A percentile compares a stretch with the other conserved stretches of the same genome.
These are phyloP conservation scores for Amphipoea lucens DNA, from an alignment of 2,888 invertebrate genomes.

Conservation along the genomic window DNA sequence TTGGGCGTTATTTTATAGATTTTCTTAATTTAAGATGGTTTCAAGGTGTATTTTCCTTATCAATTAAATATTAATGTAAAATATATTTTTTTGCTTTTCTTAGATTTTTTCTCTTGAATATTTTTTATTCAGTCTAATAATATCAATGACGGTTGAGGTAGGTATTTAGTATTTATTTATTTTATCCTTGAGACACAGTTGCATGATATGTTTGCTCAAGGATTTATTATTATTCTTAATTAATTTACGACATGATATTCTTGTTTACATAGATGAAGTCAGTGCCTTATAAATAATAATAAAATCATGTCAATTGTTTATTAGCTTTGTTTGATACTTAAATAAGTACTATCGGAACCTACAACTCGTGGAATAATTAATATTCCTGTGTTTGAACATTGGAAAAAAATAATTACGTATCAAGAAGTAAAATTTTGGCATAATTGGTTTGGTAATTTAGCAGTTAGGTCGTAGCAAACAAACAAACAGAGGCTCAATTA, in stretches of 20 bases:
- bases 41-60: background rate
- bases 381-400: background rate
- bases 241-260: slow-evolving; percentile 44
- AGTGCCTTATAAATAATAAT: slow-evolving; percentile 25
- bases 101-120: background rate
- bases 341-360: background rate
- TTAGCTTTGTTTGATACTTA: slow-evolving; percentile 5
- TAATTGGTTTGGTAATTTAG: background rate
- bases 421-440: background rate
- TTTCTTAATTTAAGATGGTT: background rate
- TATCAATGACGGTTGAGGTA: background rate
- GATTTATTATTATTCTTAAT: slow-evolving; percentile 52
- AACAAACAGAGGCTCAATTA: background rate
- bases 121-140: slow-evolving; percentile 17
- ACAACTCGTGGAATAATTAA: background rate
- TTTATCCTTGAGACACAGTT: slow-evolving; percentile 57
- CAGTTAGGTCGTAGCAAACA: background rate
- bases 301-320: slow-evolving; percentile 16
- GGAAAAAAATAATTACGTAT: background rate
- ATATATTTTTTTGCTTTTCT: background rate
- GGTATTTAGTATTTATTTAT: slow-evolving; percentile 15
- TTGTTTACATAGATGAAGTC: slow-evolving; percentile 43
- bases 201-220: slow-evolving; percentile 35
- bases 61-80: background rate
- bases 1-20: background rate